phyloP scores from a whole-genome alignment of 2,888 invertebrate species.

The Lordiphosa andalusiaca region DNA sequence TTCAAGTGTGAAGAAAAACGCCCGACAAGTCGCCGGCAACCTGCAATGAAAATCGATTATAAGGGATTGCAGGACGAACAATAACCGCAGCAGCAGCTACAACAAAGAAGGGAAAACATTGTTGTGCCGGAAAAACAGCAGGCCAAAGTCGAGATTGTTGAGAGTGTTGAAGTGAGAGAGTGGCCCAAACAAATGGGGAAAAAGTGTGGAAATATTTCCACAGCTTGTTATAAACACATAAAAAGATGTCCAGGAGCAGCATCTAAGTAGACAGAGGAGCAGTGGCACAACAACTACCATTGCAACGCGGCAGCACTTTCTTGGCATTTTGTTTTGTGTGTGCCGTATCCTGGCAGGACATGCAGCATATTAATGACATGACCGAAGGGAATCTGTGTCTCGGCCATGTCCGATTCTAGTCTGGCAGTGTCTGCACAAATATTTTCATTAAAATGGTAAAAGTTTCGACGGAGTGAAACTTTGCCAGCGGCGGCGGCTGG shows the following conservation, averaged over 20 bases:
- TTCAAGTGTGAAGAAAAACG: constrained; percentile 48
- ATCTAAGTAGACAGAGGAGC: constrained; percentile 22
- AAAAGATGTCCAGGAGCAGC: constrained; percentile 29
- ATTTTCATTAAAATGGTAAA: constrained; percentile 65
- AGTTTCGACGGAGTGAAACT: constrained; percentile 31
- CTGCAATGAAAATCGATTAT: constrained; percentile 51
- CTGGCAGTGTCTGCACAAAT: constrained; percentile 38
- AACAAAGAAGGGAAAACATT: constrained; percentile 15
- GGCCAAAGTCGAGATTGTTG: constrained; percentile 24
- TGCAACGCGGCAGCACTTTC: constrained; percentile 2
- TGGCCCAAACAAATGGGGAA: constrained; percentile 32
- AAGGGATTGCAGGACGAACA: constrained; percentile 34
- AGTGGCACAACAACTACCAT: constrained; percentile 29
- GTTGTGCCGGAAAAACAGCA: constrained; percentile 10
- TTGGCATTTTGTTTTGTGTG: constrained; percentile 2
- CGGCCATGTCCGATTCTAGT: constrained; percentile 17
- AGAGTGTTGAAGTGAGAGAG: constrained; percentile 28
- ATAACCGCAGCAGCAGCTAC: constrained; percentile 25
- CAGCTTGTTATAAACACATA: constrained; percentile 57
- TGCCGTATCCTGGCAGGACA: constrained; percentile 23
- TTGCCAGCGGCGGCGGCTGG: constrained; percentile 25
- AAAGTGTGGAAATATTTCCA: constrained; percentile 57
- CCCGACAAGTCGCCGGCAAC: constrained; percentile 1
- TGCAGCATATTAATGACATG: constrained; percentile 61
- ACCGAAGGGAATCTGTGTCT: constrained; percentile 7